Percentiles rank a stretch among this genome's conserved stretches.
Evolutionary conservation across 2,888 invertebrate species (phyloP).

Genomic region (Cryptus viduatorius): DNA sequence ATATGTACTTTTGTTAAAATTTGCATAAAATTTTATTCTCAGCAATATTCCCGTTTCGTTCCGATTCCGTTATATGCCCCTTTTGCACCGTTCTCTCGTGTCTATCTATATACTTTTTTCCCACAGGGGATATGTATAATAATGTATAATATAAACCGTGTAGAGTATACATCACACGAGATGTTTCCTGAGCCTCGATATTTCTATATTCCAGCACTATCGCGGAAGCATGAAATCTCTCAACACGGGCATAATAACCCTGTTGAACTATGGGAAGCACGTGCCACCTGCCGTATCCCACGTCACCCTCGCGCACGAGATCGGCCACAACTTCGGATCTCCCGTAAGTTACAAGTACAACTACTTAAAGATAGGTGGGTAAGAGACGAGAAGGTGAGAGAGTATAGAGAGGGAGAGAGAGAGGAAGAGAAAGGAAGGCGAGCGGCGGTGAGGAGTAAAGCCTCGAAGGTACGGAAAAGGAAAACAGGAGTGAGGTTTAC

Average conservation of each 20-base stretch:
- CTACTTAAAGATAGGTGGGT: constrained; percentile 63
- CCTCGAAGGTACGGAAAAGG: constrained; percentile 4
- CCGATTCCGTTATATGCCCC: too few relatives aligned
- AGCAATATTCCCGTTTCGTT: too few relatives aligned
- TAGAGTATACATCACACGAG: not conserved
- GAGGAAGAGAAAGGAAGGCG: constrained; percentile 22
- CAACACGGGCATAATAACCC: constrained; percentile 99
- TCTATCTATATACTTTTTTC: not conserved
- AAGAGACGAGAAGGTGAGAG: constrained; percentile 57
- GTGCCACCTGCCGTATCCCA: constrained; percentile 99
- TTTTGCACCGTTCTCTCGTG: too few relatives aligned
- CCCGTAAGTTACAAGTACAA: constrained; percentile 88
- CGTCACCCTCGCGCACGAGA: constrained; percentile 98
- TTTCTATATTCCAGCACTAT: constrained; percentile 90
- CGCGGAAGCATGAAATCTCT: constrained; percentile 95
- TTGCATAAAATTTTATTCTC: too few relatives aligned
- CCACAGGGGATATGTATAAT: not conserved
- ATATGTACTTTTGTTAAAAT: too few relatives aligned
- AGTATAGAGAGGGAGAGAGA: not conserved
- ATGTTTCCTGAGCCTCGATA: constrained; percentile 45
- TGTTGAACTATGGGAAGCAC: constrained; percentile 98
- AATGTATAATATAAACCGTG: constrained; percentile 25
- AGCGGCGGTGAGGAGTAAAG: not conserved
- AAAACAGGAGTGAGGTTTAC: constrained; percentile 26
- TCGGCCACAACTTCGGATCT: constrained; percentile 99